These are phyloP conservation scores for Hylaea fasciaria DNA, from an alignment of 2,888 invertebrate species.

Conservation along the genomic window DNA sequence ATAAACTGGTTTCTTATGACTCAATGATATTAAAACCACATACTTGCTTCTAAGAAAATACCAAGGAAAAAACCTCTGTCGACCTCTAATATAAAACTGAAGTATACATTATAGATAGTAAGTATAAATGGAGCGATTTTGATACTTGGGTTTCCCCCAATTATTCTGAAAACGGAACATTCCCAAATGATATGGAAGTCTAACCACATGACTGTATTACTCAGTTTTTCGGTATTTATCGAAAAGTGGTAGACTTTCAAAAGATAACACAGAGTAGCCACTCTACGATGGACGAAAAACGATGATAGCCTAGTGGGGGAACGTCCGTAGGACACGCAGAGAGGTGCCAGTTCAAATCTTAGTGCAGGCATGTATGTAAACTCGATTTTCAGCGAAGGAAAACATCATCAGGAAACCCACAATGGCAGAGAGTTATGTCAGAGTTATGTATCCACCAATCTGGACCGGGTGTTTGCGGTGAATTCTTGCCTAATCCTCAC, in stretches of 20 bases:
- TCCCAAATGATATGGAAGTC: conserved; percentile 9
- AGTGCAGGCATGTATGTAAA: too few relatives aligned
- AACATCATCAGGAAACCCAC: too few relatives aligned
- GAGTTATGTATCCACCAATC: too few relatives aligned
- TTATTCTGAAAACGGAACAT: conserved; percentile 20
- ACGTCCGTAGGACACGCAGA: too few relatives aligned
- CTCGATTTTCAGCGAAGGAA: too few relatives aligned
- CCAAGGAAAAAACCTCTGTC: conserved; percentile 38
- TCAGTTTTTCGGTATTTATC: neutral
- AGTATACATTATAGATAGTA: neutral
- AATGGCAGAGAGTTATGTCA: too few relatives aligned
- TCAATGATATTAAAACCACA: conserved; percentile 32
- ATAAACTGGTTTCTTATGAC: conserved; percentile 11
- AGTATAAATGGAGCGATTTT: conserved; percentile 5
- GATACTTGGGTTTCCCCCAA: conserved; percentile 15
- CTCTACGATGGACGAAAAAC: too few relatives aligned
- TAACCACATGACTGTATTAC: neutral
- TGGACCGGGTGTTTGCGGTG: too few relatives aligned
- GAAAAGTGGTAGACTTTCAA: neutral
- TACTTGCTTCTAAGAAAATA: conserved; percentile 44
- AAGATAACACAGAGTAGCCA: too few relatives aligned
- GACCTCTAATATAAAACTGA: conserved; percentile 3
- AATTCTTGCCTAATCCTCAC: too few relatives aligned
- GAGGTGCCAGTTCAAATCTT: too few relatives aligned
- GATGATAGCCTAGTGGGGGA: too few relatives aligned